Evolutionary conservation across 2,113 vertebrate species (phyloP).

Genomic region (Scomber japonicus): DNA sequence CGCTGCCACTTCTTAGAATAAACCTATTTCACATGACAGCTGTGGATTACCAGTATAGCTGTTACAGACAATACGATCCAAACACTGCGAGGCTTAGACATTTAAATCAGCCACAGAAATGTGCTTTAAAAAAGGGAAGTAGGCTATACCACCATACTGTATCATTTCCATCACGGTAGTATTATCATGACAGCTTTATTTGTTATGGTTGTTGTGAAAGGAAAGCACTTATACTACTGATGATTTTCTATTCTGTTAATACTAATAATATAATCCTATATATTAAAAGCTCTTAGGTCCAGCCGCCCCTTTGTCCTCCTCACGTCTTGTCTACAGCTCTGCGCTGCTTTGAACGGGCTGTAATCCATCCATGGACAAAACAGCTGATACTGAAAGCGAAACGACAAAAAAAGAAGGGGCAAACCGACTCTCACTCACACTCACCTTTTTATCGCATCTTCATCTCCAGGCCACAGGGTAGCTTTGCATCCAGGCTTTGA

Average conservation of each 20-base stretch:
- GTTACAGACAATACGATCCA: constrained; percentile 4
- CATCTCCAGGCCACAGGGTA: constrained; percentile 22
- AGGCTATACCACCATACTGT: not conserved
- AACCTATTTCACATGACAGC: constrained; percentile 16
- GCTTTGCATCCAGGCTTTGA: constrained; percentile 35
- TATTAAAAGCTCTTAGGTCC: constrained; percentile 20
- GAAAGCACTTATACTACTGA: not conserved
- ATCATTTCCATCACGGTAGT: not conserved
- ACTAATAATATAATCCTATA: not conserved
- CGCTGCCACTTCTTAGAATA: constrained; percentile 27
- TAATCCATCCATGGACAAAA: constrained; percentile 1
- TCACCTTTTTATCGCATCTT: constrained; percentile 60
- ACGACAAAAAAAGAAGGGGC: not conserved
- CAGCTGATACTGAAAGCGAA: constrained; percentile 37
- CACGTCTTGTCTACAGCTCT: constrained; percentile 9
- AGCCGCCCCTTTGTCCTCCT: constrained; percentile 61
- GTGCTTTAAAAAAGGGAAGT: not conserved
- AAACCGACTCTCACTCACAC: constrained; percentile 31
- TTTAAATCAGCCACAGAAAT: not conserved
- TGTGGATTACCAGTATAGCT: constrained; percentile 3
- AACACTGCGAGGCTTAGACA: not conserved
- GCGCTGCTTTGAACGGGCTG: constrained; percentile 7
- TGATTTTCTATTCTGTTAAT: not conserved
- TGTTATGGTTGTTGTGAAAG: not conserved
- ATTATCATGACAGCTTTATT: constrained; percentile 5